Percentiles rank a stretch among this genome's conserved stretches.
phyloP scores from a whole-genome alignment of 2,888 invertebrate species.

The Kryphioiulus occultus region DNA sequence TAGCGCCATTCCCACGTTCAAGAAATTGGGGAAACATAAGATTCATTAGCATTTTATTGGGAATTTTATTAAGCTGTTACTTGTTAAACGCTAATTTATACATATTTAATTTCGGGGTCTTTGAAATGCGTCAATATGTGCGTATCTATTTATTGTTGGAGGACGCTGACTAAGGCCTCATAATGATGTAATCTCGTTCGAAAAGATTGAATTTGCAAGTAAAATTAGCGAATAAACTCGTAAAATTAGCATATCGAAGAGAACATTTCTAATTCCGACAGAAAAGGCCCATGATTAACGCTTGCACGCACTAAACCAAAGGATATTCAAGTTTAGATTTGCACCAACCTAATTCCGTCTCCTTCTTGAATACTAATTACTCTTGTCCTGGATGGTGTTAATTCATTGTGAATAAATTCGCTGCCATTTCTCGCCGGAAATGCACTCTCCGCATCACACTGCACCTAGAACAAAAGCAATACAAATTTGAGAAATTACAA shows the following conservation, averaged over 20 bases:
- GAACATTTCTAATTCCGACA: neutral
- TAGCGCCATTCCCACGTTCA: neutral
- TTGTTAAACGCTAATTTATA: neutral
- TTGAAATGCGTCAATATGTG: neutral
- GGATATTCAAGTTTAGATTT: slow-evolving; percentile 20
- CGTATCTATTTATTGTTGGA: neutral
- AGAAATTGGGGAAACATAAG: neutral
- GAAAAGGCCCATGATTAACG: neutral
- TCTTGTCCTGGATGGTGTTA: neutral
- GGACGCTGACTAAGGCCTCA: neutral
- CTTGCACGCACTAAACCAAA: neutral
- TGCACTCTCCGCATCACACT: neutral
- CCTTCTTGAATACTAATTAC: slow-evolving; percentile 35
- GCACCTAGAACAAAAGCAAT: neutral
- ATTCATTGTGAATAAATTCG: neutral
- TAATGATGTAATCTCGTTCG: neutral
- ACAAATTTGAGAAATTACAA: neutral
- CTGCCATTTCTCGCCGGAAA: slow-evolving; percentile 8
- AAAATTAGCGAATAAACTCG: neutral
- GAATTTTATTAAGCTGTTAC: neutral
- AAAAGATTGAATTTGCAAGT: neutral
- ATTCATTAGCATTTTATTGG: slow-evolving; percentile 26
- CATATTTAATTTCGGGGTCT: neutral
- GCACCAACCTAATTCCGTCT: slow-evolving; percentile 31
- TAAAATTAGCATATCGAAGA: slow-evolving; percentile 4